Evolutionary conservation across 2,113 vertebrate genomes (phyloP).

Genomic region (Mustela lutreola): DNA sequence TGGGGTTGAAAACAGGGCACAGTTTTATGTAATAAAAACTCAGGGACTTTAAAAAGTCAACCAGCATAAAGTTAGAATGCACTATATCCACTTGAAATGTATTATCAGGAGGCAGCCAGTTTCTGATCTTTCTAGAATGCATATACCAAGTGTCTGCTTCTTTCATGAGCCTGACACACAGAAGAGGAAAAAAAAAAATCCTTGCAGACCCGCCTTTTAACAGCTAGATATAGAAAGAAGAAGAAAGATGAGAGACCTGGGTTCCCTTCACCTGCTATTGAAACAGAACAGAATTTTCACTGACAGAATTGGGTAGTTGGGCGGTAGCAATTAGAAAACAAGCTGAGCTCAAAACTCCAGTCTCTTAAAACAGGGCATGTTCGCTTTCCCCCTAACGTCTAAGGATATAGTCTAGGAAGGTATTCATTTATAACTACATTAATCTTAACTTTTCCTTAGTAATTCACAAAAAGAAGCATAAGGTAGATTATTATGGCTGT

Average conservation of each 20-base stretch:
- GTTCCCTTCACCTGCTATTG: background rate
- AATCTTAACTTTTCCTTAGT: conserved; percentile 11
- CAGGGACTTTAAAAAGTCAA: background rate
- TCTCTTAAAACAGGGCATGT: conserved; percentile 11
- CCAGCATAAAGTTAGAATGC: conserved; percentile 7
- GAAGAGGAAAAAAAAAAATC: background rate
- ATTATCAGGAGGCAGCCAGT: background rate
- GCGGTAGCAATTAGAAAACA: conserved; percentile 37
- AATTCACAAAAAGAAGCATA: background rate
- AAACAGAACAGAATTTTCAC: conserved; percentile 1
- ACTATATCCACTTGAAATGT: background rate
- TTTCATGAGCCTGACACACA: conserved; percentile 48
- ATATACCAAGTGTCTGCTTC: conserved; percentile 55
- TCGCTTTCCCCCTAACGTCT: background rate
- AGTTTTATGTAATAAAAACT: conserved; percentile 6
- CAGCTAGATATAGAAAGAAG: conserved; percentile 46
- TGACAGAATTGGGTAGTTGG: background rate
- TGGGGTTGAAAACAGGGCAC: background rate
- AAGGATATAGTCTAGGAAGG: background rate
- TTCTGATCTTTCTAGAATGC: conserved; percentile 41
- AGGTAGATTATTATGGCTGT: background rate
- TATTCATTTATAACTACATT: conserved; percentile 21
- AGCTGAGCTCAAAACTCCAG: background rate
- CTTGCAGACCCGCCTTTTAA: background rate
- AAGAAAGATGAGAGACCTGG: conserved; percentile 32